Evolutionary conservation across 2,113 vertebrate genomes (phyloP), one percentile per base, ranked within the genome.

Genomic region (Brachyhypopomus occidentalis): DNA sequence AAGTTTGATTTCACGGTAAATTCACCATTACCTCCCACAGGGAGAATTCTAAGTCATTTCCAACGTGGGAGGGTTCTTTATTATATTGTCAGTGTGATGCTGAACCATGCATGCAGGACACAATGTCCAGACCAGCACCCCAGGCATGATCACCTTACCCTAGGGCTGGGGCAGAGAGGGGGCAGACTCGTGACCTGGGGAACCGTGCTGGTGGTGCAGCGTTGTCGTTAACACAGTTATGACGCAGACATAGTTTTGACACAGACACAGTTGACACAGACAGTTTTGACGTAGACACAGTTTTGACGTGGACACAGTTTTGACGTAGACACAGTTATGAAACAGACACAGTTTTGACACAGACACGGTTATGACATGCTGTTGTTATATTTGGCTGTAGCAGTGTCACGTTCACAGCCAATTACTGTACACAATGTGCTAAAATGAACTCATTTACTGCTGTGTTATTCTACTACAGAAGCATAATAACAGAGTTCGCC

Each of bases 351-450:
- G 41, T 45, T 7, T 4, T 7, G 41, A 11, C 6, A 45, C 45
- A 52, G 45, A 52, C 45, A 52, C 45, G 14, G 45, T 52, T 52
- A 8, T 45, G 41, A 45, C 3, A n/a, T 60, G 19, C n/a, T 20
- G 6, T 58, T 58, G 56, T n/a, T 58, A 58, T n/a, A 4, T 60
- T 60, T 60, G 58, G 20, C 58, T 22, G 20, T 22, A n/a, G 8
- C 58, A n/a, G 5, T 60, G 58, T 66, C 27, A 27, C 27, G 22
- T 64, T 48, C 5, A 0, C 41, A 77, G 11, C n/a, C 19, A 14
- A 62, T 41, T 27, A 76, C 14, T n/a, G 60, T 34, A 34, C 19
- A 48, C 45, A 66, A 77, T 66, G 48, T 66, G 22, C 60, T 77
- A 17, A 66, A 11, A 36, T 55, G 25, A 34, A 64, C 75, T 48